Evolutionary conservation across 2,797 vertebrate species (phyloP), one percentile per base, ranked within the genome.

Genomic region (Monodelphis domestica): DNA sequence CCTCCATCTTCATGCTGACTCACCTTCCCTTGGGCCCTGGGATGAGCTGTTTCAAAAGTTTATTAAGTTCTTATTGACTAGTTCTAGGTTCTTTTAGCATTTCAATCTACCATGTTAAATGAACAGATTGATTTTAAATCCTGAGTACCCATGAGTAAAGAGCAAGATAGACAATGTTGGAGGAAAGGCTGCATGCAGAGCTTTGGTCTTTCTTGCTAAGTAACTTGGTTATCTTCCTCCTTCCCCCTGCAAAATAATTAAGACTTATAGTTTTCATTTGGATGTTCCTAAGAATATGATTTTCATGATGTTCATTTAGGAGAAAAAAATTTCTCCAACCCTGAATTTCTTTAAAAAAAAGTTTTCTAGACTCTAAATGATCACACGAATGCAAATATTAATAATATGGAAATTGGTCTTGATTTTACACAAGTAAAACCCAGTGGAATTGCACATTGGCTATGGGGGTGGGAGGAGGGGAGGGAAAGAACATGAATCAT

Each of bases 91-190:
- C 55, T 91, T 84, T 96, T 88, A 90, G 30, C 0, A 3, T 33
- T 51, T 4, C 95, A 95, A 93, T 12, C 87, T 70, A 12, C 53
- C n/a, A 51, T 93, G 53, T 84, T 54, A 15, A 33, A 38, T 84
- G 87, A 90, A 95, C 90, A 92, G 30, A 91, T 95, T 89, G 15
- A 55, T 91, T 94, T 93, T 90, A 89, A 63, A 78, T 78, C 33
- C n/a, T 7, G 5, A 21, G 6, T 78, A 38, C n/a, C n/a, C n/a
- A 38, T 0, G 5, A 38, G n/a, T 38, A 38, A 78, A 33, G 30
- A 59, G 29, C 59, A 30, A 59, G 30, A 78, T 15, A 38, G 63
- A 38, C 63, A 78, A 24, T 78, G 33, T 5, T 15, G n/a, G 3
- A 38, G 5, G 38, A 78, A n/a, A 78, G 15, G n/a, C 5, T 78